Conservation (phyloP, 1,140 invertebrate genomes). For the Rhopalosiphum maidis region DNA sequence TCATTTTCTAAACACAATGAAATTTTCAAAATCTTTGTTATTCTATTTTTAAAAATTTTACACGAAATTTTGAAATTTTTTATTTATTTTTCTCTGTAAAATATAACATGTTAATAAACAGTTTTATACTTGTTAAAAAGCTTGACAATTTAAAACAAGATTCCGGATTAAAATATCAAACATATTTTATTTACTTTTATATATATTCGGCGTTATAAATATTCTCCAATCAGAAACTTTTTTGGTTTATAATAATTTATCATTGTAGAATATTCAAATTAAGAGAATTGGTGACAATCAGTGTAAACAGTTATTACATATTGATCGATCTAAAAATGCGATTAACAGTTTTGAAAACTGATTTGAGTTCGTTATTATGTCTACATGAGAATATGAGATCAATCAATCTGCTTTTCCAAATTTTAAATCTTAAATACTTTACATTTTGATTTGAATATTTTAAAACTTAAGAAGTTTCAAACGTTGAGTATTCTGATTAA, state of each 20-base stretch:
- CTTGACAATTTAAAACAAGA: background rate
- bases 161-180: too few relatives aligned
- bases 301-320: too few relatives aligned
- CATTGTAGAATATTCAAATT: background rate
- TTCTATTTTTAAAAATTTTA: background rate
- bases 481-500: too few relatives aligned
- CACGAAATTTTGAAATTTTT: rapidly evolving
- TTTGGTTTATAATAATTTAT: background rate
- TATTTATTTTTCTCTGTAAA: background rate
- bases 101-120: background rate
- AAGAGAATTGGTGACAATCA: background rate
- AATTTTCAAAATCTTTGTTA: background rate
- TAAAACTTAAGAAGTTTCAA: too few relatives aligned
- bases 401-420: too few relatives aligned
- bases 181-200: too few relatives aligned
- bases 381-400: too few relatives aligned
- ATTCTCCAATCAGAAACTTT: background rate
- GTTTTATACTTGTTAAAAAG: background rate
- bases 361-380: too few relatives aligned
- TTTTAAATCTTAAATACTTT: too few relatives aligned
- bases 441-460: too few relatives aligned
- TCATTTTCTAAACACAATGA: background rate
- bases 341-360: too few relatives aligned
- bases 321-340: too few relatives aligned
- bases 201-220: background rate